Evolutionary conservation across 1,140 invertebrate genomes (phyloP).

Genomic region (Drosophila pandora): DNA sequence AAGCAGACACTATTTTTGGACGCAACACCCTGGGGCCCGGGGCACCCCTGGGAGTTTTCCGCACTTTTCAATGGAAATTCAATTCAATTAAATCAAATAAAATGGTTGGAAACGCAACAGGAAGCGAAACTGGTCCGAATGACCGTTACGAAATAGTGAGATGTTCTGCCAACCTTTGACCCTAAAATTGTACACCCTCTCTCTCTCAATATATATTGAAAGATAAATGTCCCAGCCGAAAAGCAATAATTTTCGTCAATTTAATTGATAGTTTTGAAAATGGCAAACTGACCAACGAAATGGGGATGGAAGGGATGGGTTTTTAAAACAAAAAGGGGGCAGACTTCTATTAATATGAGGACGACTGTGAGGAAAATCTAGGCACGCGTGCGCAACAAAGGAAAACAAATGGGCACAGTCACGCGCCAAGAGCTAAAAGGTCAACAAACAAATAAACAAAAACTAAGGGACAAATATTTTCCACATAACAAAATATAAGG

Average conservation of each 20-base stretch:
- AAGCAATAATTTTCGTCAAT: slow-evolving; percentile 49
- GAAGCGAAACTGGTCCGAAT: slow-evolving; percentile 34
- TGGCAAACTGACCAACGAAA: slow-evolving; percentile 10
- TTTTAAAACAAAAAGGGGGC: slow-evolving; percentile 24
- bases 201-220: neutral
- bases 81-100: slow-evolving; percentile 38
- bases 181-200: neutral
- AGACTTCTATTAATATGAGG: neutral
- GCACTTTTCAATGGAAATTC: neutral
- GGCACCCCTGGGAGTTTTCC: neutral
- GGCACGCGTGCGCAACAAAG: slow-evolving; percentile 52
- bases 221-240: slow-evolving; percentile 8
- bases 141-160: slow-evolving; percentile 24
- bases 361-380: slow-evolving; percentile 6
- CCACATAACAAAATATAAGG: slow-evolving; percentile 7
- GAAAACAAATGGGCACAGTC: slow-evolving; percentile 46
- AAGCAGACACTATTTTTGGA: slow-evolving; percentile 6
- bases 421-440: slow-evolving; percentile 59
- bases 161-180: neutral
- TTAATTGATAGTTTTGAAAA: slow-evolving; percentile 50
- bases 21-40: no score
- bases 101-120: slow-evolving; percentile 30
- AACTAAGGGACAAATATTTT: neutral
- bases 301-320: slow-evolving; percentile 4
- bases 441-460: slow-evolving; percentile 50